Evolutionary conservation across 2,797 vertebrate species (phyloP), one percentile per base, ranked within the genome.

Genomic region (Urosaurus nigricauda): DNA sequence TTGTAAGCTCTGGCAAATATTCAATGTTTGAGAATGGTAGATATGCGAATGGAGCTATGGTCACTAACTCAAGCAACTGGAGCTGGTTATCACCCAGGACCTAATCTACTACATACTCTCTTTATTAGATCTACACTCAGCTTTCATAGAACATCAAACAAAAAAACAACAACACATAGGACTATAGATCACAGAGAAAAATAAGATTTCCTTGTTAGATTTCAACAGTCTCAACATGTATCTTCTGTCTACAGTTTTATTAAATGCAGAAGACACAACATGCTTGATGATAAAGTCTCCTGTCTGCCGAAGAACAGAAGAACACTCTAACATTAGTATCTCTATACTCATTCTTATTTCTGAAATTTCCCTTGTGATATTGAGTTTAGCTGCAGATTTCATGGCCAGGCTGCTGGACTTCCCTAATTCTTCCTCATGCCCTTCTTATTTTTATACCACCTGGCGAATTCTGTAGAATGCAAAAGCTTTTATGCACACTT

Each of bases 211-310:
- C 91, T 29, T 0, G 0, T 35, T n/a, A 43, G 68, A 80, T 37
- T 71, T 51, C n/a, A 87, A 86, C 60, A 1, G 8, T 43, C 56
- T 88, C 77, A 8, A 91, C 29, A 71, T 53, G 3, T 0, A 0
- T 74, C 13, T 47, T 88, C 5, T 74, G 74, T 77, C 83, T 47
- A 29, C 26, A 58, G 29, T 24, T 70, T 89, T 79, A 63, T 83
- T 85, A 65, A 43, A 3, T 12, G 84, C 32, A 86, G 65, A 85
- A 90, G 88, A 83, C 65, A 79, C 77, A 40, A 81, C 29, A 70
- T 65, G 3, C 16, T 63, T 79, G 47, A 51, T 83, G 14, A 58
- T 35, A 84, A 68, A 77, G 21, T 60, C 16, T 21, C 17, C 9
- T 65, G n/a, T 82, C 35, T 65, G n/a, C n/a, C 63, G 7, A 58